phyloP scores from a whole-genome alignment of 2,797 vertebrate species.

The Rhinogobio ventralis region DNA sequence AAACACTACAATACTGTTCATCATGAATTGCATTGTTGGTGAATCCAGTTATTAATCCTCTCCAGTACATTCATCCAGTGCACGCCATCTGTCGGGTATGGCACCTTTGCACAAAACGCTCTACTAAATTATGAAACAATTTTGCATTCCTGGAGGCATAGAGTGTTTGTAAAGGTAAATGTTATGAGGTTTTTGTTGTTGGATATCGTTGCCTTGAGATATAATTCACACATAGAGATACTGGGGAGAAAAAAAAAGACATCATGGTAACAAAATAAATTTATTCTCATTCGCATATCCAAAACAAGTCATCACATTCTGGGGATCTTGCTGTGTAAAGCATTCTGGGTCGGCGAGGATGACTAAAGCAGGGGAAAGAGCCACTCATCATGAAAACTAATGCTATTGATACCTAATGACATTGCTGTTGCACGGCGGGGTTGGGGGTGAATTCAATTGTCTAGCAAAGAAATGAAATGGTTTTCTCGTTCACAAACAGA shows the following conservation, averaged over 20 bases:
- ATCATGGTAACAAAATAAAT: slow-evolving; percentile 76
- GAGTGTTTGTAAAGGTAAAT: slow-evolving; percentile 23
- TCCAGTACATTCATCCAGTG: slow-evolving; percentile 40
- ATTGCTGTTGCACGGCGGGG: slow-evolving; percentile 23
- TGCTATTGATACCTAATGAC: slow-evolving; percentile 43
- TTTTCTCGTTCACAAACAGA: slow-evolving; percentile 36
- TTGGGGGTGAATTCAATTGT: slow-evolving; percentile 38
- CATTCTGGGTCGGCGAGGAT: slow-evolving; percentile 58
- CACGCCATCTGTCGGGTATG: slow-evolving; percentile 32
- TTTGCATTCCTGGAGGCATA: background rate
- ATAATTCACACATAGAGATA: slow-evolving; percentile 47
- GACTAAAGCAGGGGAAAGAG: slow-evolving; percentile 59
- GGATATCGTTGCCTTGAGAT: slow-evolving; percentile 12
- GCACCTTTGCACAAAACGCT: slow-evolving; percentile 23
- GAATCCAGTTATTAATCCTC: slow-evolving; percentile 44
- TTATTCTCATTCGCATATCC: slow-evolving; percentile 78
- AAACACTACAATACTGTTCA: slow-evolving; percentile 34
- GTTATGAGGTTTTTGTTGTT: slow-evolving; percentile 11
- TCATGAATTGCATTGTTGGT: slow-evolving; percentile 30
- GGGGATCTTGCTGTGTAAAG: slow-evolving; percentile 45
- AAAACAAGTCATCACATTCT: slow-evolving; percentile 68
- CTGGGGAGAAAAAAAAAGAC: slow-evolving; percentile 71
- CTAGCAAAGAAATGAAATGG: slow-evolving; percentile 44
- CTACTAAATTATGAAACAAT: slow-evolving; percentile 16
- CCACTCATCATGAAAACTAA: slow-evolving; percentile 34